Conservation (phyloP, 2,888 invertebrate species). For the Escarpia spicata region DNA sequence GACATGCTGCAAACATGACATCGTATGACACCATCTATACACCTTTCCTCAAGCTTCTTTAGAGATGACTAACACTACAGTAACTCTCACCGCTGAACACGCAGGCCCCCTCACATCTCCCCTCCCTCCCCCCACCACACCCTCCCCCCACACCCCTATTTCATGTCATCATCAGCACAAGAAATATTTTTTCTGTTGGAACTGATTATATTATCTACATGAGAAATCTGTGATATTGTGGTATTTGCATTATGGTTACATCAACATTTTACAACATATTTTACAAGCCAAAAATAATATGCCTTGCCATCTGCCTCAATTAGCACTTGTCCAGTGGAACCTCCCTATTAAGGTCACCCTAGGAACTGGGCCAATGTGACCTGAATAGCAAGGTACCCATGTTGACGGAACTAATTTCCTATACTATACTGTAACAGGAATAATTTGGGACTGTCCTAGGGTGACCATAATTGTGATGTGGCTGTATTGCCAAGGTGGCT, state of each 20-base stretch:
- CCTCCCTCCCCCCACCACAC: not conserved
- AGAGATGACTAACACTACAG: not conserved
- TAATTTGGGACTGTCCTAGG: too few relatives aligned
- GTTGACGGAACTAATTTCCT: too few relatives aligned
- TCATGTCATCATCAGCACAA: not conserved
- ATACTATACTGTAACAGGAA: too few relatives aligned
- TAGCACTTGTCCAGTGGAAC: too few relatives aligned
- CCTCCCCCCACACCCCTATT: not conserved
- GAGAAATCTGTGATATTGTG: not conserved
- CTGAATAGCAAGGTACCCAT: too few relatives aligned
- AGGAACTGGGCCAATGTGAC: too few relatives aligned
- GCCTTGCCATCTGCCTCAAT: too few relatives aligned
- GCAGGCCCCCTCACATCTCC: not conserved
- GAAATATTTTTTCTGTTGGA: not conserved
- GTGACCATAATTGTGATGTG: too few relatives aligned
- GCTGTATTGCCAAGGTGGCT: too few relatives aligned
- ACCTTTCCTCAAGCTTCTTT: not conserved
- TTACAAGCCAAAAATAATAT: too few relatives aligned
- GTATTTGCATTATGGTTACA: not conserved
- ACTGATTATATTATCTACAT: not conserved
- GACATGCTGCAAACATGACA: slow-evolving; percentile 3
- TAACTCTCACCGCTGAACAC: not conserved
- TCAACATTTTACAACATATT: too few relatives aligned
- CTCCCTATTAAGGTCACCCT: too few relatives aligned
- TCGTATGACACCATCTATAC: not conserved